Percentiles rank a stretch among this genome's conserved stretches.
phyloP scores from a whole-genome alignment of 2,888 invertebrate genomes.

The Thelaira solivaga region DNA sequence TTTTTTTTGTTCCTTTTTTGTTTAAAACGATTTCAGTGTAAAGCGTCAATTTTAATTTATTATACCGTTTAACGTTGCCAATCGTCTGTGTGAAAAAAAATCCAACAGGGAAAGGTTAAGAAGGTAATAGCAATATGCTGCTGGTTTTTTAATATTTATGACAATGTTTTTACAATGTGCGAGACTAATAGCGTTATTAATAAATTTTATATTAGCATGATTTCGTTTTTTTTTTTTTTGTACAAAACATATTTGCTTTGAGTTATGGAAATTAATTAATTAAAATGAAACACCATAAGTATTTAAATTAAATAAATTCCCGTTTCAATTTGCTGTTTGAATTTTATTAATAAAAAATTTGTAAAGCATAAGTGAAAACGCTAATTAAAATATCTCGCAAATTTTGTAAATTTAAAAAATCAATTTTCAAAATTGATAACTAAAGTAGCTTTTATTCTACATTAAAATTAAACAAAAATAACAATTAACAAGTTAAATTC shows the following conservation, averaged over 20 bases:
- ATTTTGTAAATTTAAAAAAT: too few species aligned
- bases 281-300: too few species aligned
- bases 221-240: neutral
- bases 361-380: too few species aligned
- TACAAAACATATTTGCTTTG: neutral
- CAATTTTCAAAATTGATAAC: too few species aligned
- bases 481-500: too few species aligned
- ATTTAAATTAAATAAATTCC: too few species aligned
- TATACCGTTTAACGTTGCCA: slow-evolving; percentile 34
- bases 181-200: slow-evolving; percentile 25
- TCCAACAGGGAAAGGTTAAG: neutral
- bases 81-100: neutral
- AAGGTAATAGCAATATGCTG: slow-evolving; percentile 31
- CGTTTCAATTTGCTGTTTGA: too few species aligned
- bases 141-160: slow-evolving; percentile 48
- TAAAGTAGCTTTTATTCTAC: too few species aligned
- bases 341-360: too few species aligned
- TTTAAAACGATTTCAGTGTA: slow-evolving; percentile 56
- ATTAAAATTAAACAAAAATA: too few species aligned
- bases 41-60: slow-evolving; percentile 65
- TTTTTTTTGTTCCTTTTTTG: too few species aligned
- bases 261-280: slow-evolving; percentile 30
- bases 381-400: too few species aligned
- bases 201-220: slow-evolving; percentile 18
- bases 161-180: slow-evolving; percentile 11